Base-by-base conservation (phyloP, 2,797 vertebrate genomes). In the Falco berigora region DNA sequence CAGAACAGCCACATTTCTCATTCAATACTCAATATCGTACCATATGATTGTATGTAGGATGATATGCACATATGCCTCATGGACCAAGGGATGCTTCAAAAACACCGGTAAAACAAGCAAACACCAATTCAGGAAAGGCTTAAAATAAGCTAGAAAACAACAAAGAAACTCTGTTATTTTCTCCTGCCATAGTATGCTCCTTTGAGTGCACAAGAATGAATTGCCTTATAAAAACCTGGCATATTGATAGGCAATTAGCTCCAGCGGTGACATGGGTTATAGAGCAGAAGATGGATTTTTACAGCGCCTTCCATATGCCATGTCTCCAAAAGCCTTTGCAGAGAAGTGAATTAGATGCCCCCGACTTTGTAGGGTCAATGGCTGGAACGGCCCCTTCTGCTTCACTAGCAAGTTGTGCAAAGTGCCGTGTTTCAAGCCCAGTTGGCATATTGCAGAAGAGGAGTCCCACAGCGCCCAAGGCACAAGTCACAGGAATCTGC, bases 251-350 rank as follows among this genome's bases (percentile, higher is more conserved):
- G 83, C 93, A 82, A 90, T 96, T 94, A 96, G 27, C 42, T 85
- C 1, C 1, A 42, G 69, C 3, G 0, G 77, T 89, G 92, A 89
- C 88, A 59, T 11, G 86, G 80, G 17, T 87, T 85, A 53, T 49
- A 8, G 95, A 96, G 84, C 92, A 84, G 88, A 79, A 75, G 90
- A 92, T 67, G 80, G 84, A 79, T 94, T 93, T 96, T 92, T 95
- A 92, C 84, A 87, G 88, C 34, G 0, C 55, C 10, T 75, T 62
- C 92, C 83, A 44, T 22, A 49, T 69, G 86, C 86, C 67, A 19
- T 6, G 67, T 16, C 14, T 88, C 87, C 86, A 64, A 49, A 91
- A 82, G 9, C 36, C 66, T 76, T 76, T 8, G 9, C 52, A 46
- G 27, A 23, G 69, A n/a, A 49, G 52, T 63, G 81, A 92, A 69